Evolutionary conservation across 1,140 invertebrate species (phyloP).

Genomic region (Spodoptera litura): DNA sequence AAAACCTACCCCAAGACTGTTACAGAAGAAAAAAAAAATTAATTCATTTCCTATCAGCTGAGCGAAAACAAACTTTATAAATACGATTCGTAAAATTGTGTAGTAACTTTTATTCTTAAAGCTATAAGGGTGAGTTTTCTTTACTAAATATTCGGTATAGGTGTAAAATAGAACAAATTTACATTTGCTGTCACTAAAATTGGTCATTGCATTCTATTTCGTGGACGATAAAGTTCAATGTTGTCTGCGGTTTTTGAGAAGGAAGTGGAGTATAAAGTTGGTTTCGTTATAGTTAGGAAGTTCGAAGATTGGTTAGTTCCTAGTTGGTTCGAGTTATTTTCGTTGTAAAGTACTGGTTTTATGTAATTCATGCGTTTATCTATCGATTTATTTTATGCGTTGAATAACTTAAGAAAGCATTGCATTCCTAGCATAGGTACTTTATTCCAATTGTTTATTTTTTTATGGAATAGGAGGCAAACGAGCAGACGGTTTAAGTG

Average conservation of each 20-base stretch:
- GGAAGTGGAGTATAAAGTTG: not conserved
- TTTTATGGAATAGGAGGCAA: too few species aligned
- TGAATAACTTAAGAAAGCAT: not conserved
- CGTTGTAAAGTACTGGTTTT: not conserved
- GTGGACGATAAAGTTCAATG: slow-evolving; percentile 19
- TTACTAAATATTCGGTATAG: not conserved
- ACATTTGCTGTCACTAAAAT: not conserved
- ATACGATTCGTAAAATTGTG: not conserved
- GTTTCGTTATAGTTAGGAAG: slow-evolving; percentile 34
- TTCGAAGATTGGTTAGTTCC: slow-evolving; percentile 40
- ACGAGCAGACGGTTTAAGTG: too few species aligned
- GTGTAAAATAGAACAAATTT: slow-evolving; percentile 1
- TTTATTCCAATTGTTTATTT: too few species aligned
- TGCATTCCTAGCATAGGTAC: too few species aligned
- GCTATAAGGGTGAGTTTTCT: slow-evolving; percentile 4
- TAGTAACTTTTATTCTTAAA: not conserved
- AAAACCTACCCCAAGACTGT: slow-evolving; percentile 35
- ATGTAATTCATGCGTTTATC: not conserved
- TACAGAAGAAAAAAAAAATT: slow-evolving; percentile 32
- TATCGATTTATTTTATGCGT: not conserved
- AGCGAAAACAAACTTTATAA: not conserved
- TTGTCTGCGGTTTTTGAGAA: slow-evolving; percentile 6
- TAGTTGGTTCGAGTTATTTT: slow-evolving; percentile 33
- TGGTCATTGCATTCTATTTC: not conserved
- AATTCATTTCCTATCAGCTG: slow-evolving; percentile 33